Evolutionary conservation across 2,888 invertebrate species (phyloP).

Genomic region (Epinotia bilunana): DNA sequence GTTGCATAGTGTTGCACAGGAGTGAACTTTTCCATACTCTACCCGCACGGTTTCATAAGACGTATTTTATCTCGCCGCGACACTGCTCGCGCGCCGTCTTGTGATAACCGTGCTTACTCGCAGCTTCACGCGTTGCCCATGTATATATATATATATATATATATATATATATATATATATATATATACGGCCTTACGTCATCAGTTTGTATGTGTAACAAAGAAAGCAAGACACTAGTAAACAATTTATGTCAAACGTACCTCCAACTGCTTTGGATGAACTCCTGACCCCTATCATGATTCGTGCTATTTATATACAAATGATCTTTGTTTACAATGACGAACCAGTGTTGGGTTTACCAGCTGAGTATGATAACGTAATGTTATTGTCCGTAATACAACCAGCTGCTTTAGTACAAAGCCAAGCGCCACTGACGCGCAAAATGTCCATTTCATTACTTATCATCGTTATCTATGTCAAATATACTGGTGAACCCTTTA

Average conservation of each 20-base stretch:
- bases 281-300: conserved; percentile 17
- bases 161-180: too few species aligned
- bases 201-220: not conserved
- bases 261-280: conserved; percentile 13
- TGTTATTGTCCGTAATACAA: conserved; percentile 16
- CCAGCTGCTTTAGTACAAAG: conserved; percentile 22
- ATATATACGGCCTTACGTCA: not conserved
- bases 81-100: too few species aligned
- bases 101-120: too few species aligned
- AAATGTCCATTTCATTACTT: conserved; percentile 26
- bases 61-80: too few species aligned
- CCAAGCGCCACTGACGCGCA: conserved; percentile 9
- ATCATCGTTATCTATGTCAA: conserved; percentile 30
- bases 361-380: conserved; percentile 17
- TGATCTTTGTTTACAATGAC: not conserved
- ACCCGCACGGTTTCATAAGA: too few species aligned
- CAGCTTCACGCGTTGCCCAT: too few species aligned
- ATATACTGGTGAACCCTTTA: conserved; percentile 19
- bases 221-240: not conserved
- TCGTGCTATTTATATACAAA: conserved; percentile 10
- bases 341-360: not conserved
- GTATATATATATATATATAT: too few species aligned
- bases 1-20: too few species aligned
- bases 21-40: too few species aligned
- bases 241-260: conserved; percentile 16